A percentile compares a stretch with the other conserved stretches of the same genome.
phyloP scores from a whole-genome alignment of 2,113 vertebrate genomes.

The Lasiurus cinereus region DNA sequence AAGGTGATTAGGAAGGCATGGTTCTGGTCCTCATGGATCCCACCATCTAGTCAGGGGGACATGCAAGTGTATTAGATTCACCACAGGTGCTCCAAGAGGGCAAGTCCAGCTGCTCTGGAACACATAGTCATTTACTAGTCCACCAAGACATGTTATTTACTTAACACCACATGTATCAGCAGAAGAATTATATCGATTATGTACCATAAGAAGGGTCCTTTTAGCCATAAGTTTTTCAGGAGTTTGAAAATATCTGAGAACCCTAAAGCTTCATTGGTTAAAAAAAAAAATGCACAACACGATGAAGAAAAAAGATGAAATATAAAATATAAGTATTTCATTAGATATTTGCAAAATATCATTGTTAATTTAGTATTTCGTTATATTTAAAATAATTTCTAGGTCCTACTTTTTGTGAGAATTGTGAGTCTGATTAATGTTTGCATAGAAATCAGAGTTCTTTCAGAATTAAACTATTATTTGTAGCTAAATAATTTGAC shows the following conservation, averaged over 20 bases:
- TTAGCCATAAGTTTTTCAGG: not conserved
- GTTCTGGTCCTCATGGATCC: not conserved
- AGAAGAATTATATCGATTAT: not conserved
- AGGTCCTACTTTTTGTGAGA: not conserved
- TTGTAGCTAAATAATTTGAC: constrained; percentile 45
- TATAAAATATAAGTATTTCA: not conserved
- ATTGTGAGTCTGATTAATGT: constrained; percentile 29
- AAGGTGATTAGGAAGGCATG: not conserved
- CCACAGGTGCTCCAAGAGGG: not conserved
- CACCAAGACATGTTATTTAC: not conserved
- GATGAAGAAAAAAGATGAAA: constrained; percentile 9
- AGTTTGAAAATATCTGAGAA: not conserved
- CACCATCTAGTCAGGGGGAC: not conserved
- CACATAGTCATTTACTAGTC: not conserved
- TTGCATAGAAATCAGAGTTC: not conserved
- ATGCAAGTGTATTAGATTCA: not conserved
- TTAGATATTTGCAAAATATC: not conserved
- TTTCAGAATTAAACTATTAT: constrained; percentile 56
- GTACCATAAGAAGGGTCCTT: not conserved
- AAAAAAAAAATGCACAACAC: not conserved
- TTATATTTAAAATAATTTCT: constrained; percentile 56
- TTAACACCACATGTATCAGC: not conserved
- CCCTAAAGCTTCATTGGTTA: not conserved
- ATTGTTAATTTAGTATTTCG: constrained; percentile 10
- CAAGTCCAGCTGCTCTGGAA: not conserved